phyloP scores from a whole-genome alignment of 2,888 invertebrate genomes.

The Chrysolina americana region DNA sequence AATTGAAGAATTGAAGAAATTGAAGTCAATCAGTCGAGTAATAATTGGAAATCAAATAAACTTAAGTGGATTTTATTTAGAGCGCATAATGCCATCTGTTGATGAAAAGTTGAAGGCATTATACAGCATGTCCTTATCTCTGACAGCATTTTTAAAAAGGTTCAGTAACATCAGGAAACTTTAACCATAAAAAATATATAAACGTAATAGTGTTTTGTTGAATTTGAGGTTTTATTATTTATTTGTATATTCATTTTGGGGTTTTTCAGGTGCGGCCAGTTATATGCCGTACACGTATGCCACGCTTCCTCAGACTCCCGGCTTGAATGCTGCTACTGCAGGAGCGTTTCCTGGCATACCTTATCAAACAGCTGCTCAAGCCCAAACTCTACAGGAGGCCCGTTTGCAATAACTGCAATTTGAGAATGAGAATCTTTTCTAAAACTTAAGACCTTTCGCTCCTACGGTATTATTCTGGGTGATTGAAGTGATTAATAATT shows the following conservation, averaged over 20 bases:
- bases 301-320: constrained; percentile 76
- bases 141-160: too few relatives aligned
- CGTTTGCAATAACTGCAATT: constrained; percentile 76
- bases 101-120: too few relatives aligned
- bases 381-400: constrained; percentile 82
- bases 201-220: too few relatives aligned
- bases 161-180: too few relatives aligned
- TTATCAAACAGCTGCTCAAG: constrained; percentile 74
- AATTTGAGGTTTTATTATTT: too few relatives aligned
- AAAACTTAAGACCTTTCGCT: constrained; percentile 1
- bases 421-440: background rate
- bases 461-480: constrained; percentile 6
- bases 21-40: too few relatives aligned
- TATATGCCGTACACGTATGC: constrained; percentile 84
- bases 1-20: too few relatives aligned
- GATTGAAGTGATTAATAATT: constrained; percentile 21
- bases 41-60: too few relatives aligned
- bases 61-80: too few relatives aligned
- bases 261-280: constrained; percentile 72
- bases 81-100: background rate
- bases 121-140: too few relatives aligned
- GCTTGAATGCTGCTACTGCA: constrained; percentile 71
- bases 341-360: constrained; percentile 78
- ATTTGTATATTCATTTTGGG: background rate
- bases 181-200: too few relatives aligned